Evolutionary conservation across 2,888 invertebrate species (phyloP), one percentile per base, ranked within the genome.

Genomic region (Platycheirus albimanus): DNA sequence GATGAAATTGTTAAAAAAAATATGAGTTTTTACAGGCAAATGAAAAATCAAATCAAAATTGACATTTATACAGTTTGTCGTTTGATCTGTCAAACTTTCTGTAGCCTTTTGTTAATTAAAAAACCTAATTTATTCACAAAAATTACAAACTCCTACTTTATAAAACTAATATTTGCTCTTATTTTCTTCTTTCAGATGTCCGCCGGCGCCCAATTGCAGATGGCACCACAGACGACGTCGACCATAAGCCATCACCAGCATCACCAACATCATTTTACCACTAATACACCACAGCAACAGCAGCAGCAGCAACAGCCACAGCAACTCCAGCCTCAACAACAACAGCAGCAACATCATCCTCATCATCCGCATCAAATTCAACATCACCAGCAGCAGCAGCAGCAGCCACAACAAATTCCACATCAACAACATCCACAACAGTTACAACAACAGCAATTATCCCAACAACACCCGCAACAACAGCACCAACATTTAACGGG

Each of bases 191-290:
- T 88, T 88, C 93, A 97, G 97, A 97, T 97, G 97, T 96, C 97
- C 94, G 96, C 97, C 94, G 96, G 96, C 94, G 95, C 97, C 93
- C 97, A 97, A 95, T 95, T 97, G 95, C 97, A 97, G 95, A 96
- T 97, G 96, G 97, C 97, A 95, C 96, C 97, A 93, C 96, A 97
- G 94, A 95, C 96, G 92, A 95, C 96, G 92, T 91, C 90, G 87
- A 87, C 89, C 87, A 87, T 90, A 89, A 89, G 88, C 88, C 90
- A 90, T 89, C 90, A 89, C 87, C 90, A 89, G 87, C 87, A 87
- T 86, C 89, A 87, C 85, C 90, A 89, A 86, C 89, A 87, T 85
- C 88, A 88, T 86, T 87, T 87, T 86, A 85, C 86, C 51, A 86
- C 85, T 85, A 87, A 87, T 86, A 86, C 88, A 76, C 86, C 85